phyloP scores from a whole-genome alignment of 2,797 vertebrate genomes.

The Syndactyla subalaris region DNA sequence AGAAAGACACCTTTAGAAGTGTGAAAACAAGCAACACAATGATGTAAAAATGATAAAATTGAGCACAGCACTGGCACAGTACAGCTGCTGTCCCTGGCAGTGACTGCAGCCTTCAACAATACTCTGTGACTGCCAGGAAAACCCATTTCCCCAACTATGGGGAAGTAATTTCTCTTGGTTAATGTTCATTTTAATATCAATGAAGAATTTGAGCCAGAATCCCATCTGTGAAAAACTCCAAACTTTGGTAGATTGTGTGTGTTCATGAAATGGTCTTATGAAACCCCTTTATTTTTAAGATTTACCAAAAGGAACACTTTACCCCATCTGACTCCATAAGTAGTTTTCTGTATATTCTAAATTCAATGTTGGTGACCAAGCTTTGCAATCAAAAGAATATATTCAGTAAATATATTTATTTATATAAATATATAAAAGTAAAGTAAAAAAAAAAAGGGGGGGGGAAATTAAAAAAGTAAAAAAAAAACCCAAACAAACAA shows the following conservation, averaged over 20 bases:
- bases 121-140: neutral
- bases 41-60: conserved; percentile 44
- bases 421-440: too few species aligned
- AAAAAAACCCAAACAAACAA: too few species aligned
- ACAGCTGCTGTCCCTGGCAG: conserved; percentile 10
- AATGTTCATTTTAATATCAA: conserved; percentile 9
- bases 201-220: neutral
- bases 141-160: neutral
- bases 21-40: conserved; percentile 52
- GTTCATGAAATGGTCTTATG: neutral
- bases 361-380: neutral
- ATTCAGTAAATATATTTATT: neutral
- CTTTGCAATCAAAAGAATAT: neutral
- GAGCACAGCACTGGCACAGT: neutral
- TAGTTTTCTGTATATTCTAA: neutral
- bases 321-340: neutral
- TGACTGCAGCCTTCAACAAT: neutral
- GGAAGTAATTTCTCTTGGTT: conserved; percentile 21
- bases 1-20: conserved; percentile 43
- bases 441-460: too few species aligned
- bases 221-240: neutral
- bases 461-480: too few species aligned
- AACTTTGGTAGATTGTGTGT: neutral
- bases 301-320: neutral
- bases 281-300: neutral